Conservation (phyloP, 2,888 invertebrate species). For the Drosophila limbata region DNA sequence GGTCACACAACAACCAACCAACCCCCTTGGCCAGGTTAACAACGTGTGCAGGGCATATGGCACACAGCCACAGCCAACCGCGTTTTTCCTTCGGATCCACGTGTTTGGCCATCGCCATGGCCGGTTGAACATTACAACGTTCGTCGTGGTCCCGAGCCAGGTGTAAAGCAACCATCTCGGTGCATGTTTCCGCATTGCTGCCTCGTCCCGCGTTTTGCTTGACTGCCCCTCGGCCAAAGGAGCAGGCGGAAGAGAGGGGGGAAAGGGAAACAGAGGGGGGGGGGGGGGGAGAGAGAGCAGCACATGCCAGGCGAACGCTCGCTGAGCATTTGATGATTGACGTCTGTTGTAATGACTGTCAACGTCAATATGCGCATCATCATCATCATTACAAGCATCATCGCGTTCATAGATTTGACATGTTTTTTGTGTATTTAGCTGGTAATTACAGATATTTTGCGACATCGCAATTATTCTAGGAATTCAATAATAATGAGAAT, state of each 20-base stretch:
- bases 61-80: conserved; percentile 31
- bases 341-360: conserved; percentile 53
- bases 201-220: conserved; percentile 56
- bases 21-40: conserved; percentile 25
- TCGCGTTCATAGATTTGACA: not conserved
- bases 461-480: not conserved
- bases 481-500: not conserved
- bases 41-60: conserved; percentile 33
- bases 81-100: conserved; percentile 36
- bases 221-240: conserved; percentile 41
- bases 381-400: conserved; percentile 2
- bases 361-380: conserved; percentile 34
- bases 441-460: not conserved
- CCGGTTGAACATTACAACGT: conserved; percentile 67
- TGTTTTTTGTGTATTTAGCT: not conserved
- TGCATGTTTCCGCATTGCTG: conserved; percentile 73
- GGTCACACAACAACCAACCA: conserved; percentile 22
- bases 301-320: conserved; percentile 47
- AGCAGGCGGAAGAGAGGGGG: not conserved
- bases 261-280: not conserved
- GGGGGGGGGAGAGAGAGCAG: not conserved
- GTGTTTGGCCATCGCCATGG: conserved; percentile 55
- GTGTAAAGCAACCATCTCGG: conserved; percentile 65
- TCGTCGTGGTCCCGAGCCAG: conserved; percentile 44
- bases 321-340: conserved; percentile 43